These are phyloP conservation scores for Zhuqinia jingwanae DNA, from an alignment of 2,888 invertebrate genomes.

Conservation along the genomic window DNA sequence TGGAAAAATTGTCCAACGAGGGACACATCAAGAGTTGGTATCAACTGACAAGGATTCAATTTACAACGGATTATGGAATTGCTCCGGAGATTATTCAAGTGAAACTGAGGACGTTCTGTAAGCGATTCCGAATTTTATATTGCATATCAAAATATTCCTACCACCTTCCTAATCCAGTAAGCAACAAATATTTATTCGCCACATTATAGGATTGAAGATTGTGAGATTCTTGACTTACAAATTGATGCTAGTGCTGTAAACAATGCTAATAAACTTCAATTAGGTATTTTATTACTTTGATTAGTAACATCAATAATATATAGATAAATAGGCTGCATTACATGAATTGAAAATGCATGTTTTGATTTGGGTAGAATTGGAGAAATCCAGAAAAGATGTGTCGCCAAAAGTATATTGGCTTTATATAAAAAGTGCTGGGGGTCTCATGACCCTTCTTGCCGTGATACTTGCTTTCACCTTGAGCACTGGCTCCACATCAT, in stretches of 20 bases:
- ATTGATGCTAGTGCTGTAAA: conserved; percentile 45
- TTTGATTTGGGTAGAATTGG: conserved; percentile 47
- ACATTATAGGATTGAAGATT: conserved; percentile 76
- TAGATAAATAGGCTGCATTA: background rate
- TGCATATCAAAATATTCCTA: too few relatives aligned
- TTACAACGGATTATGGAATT: conserved; percentile 49
- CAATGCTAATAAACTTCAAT: conserved; percentile 53
- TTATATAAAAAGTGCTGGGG: conserved; percentile 84
- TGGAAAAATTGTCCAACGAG: conserved; percentile 83
- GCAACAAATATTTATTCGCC: conserved; percentile 24
- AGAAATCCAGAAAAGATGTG: conserved; percentile 64
- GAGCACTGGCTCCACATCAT: conserved; percentile 83
- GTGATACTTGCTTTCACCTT: conserved; percentile 82
- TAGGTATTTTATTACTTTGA: conserved; percentile 42
- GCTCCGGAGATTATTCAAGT: background rate
- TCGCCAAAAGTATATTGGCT: conserved; percentile 80
- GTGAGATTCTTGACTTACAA: conserved; percentile 73
- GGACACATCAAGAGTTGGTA: conserved; percentile 83
- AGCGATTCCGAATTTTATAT: conserved; percentile 42
- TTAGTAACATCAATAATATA: too few relatives aligned
- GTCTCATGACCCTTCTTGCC: conserved; percentile 81
- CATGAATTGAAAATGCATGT: too few relatives aligned
- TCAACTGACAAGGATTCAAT: conserved; percentile 14
- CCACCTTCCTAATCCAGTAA: too few relatives aligned
- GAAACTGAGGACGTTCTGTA: conserved; percentile 63